phyloP scores from a whole-genome alignment of 2,113 vertebrate species.

The Dromas ardeola region DNA sequence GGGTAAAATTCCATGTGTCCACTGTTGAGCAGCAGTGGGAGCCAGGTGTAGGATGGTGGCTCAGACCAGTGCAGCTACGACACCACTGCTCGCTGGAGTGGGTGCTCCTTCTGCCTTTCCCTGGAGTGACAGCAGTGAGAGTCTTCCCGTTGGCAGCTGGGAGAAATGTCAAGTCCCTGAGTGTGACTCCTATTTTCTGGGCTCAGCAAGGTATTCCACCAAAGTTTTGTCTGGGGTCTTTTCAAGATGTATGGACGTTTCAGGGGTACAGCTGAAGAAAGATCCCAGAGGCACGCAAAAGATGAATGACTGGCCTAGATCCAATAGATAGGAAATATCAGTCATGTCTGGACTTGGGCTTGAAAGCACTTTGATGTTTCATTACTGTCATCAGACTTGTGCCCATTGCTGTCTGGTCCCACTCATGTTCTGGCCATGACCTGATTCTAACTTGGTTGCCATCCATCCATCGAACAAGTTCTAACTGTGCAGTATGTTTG shows the following conservation, averaged over 20 bases:
- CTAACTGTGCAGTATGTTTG: neutral
- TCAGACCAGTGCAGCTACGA: neutral
- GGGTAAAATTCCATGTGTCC: neutral
- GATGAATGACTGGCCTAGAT: neutral
- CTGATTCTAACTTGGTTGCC: neutral
- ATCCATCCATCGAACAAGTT: neutral
- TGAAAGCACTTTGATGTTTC: neutral
- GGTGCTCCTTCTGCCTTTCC: neutral
- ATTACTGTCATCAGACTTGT: neutral
- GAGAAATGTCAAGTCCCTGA: neutral
- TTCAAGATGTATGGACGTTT: neutral
- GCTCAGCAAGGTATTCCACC: neutral
- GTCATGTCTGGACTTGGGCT: neutral
- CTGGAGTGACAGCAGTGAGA: neutral
- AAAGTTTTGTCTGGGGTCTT: neutral
- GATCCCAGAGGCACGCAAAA: neutral
- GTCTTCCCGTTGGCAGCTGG: neutral
- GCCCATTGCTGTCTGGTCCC: neutral
- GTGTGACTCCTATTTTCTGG: neutral
- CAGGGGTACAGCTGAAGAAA: neutral
- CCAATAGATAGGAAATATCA: neutral
- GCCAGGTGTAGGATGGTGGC: fast-evolving
- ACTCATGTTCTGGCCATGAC: neutral
- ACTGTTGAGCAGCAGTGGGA: neutral
- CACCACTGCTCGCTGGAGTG: fast-evolving